Evolutionary conservation across 35 echinoderm and acorn worm genomes (phyloP), one percentile per base, ranked within the genome.

Genomic region (Lytechinus pictus): DNA sequence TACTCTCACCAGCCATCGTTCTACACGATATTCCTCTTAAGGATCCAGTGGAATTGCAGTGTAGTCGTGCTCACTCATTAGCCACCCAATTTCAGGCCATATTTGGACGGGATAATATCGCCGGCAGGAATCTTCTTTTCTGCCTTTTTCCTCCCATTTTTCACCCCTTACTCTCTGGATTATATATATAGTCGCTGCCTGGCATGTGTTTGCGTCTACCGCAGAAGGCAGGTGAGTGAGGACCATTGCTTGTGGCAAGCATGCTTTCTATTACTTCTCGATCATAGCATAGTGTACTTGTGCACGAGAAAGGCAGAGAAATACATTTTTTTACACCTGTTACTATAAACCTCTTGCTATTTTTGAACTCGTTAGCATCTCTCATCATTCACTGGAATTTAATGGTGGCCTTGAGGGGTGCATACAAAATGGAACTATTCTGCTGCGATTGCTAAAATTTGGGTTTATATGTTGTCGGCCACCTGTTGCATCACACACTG

Each of bases 21-120:
- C 66, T 14, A 79, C 21, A 24, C 66, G 66, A 79, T 79, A 79
- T 79, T 79, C 66, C 66, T 79, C 66, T 14, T 24, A 79, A 79
- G 19, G n/a, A 79, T 6, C 66, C 0, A n/a, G 16, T n/a, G 66
- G 66, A 79, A 79, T 79, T 16, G 66, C 66, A 24, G 16, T 79
- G 66, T 79, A 79, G 66, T 79, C 66, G 66, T 79, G 66, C n/a
- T 79, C n/a, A 79, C 66, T 79, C 66, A 79, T 79, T 79, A 79
- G 66, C 16, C 66, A 16, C n/a, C 66, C 66, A n/a, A 79, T 79
- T 79, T 24, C 66, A 24, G 66, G 66, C 16, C 66, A 79, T 79
- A 79, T 79, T 79, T 79, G 66, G 66, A 79, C n/a, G 66, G 66
- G 7, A 16, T 79, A 58, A 79, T 79, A 24, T 79, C 66, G 66